Base-by-base conservation (phyloP, 2,888 invertebrate genomes). In the Macaria notata region DNA sequence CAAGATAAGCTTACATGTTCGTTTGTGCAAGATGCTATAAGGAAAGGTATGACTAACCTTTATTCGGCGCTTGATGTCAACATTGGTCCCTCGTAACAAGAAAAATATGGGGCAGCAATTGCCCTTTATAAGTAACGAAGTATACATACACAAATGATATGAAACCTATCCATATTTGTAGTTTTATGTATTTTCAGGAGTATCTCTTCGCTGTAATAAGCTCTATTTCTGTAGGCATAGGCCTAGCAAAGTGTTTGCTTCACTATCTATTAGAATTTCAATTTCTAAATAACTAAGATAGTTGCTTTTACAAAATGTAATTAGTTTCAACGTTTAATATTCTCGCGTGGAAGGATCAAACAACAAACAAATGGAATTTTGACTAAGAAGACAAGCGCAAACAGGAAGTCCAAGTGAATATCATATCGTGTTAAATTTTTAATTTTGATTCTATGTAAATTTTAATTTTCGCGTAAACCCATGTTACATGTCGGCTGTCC, bases 111-210 rank as follows among this genome's bases (percentile, higher is more conserved):
- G 48, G 52, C 36, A 48, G 55, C 33, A 52, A 36, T 54, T 66
- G 29, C 44, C 44, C 43, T 54, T 56, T 55, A 59, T 47, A 56
- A 53, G 30, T 59, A 57, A 62, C 57, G 44, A 57, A 54, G 41
- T 19, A 41, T 36, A 36, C 33, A 36, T 36, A 36, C 33, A 36
- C 7, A 36, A 36, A 7, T 36, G 4, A 36, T 7, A 36, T 36
- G 33, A 36, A 7, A 19, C 19, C 19, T 19, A 19, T 2, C 1
- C 19, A 19, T 19, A 19, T 2, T 19, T 19, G 19, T 19, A 19
- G 19, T 19, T 19, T 19, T 19, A 19, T 19, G 19, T 19, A 19
- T 19, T 19, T 19, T 19, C 19, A 19, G 19, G 19, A 19, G 19
- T 19, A 19, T 19, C 19, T 19, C 19, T 19, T 19, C 19, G 19